phyloP scores from a whole-genome alignment of 2,113 vertebrate species.

The Forbesichthys papilliferus region DNA sequence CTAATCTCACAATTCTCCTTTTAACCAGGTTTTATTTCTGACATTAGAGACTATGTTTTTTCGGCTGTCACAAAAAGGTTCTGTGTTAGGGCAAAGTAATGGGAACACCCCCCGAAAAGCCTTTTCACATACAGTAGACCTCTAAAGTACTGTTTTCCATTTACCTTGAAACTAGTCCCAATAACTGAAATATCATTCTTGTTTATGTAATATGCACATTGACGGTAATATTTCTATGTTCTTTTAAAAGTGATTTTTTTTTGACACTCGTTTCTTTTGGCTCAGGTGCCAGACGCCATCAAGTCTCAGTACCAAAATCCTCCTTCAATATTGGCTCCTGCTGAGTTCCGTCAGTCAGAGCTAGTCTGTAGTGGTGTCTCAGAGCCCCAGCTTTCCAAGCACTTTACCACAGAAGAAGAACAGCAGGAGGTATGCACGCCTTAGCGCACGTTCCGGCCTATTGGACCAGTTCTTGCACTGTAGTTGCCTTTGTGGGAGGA shows the following conservation, averaged over 20 bases:
- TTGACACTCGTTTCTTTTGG: slow-evolving; percentile 6
- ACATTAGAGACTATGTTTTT: too few species aligned
- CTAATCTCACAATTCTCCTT: too few species aligned
- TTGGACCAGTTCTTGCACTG: background rate
- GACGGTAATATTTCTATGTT: too few species aligned
- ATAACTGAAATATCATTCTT: too few species aligned
- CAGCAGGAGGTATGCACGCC: slow-evolving; percentile 87
- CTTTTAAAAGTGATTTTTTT: background rate
- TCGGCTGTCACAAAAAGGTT: too few species aligned
- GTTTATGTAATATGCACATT: too few species aligned
- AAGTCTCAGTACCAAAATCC: slow-evolving; percentile 95
- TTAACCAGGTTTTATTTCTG: too few species aligned
- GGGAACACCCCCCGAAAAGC: too few species aligned
- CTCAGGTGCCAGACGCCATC: slow-evolving; percentile 94
- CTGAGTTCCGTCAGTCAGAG: slow-evolving; percentile 91
- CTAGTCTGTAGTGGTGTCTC: slow-evolving; percentile 90
- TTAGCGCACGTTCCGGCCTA: background rate
- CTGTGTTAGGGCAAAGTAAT: too few species aligned
- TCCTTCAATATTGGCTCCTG: slow-evolving; percentile 84
- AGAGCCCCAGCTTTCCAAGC: slow-evolving; percentile 83
- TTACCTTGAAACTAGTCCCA: too few species aligned
- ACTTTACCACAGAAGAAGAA: slow-evolving; percentile 88
- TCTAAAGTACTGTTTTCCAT: too few species aligned
- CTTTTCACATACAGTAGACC: too few species aligned
- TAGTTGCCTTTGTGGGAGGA: background rate